Evolutionary conservation across 2,113 vertebrate genomes (phyloP).

Genomic region (Sapayoa aenigma): DNA sequence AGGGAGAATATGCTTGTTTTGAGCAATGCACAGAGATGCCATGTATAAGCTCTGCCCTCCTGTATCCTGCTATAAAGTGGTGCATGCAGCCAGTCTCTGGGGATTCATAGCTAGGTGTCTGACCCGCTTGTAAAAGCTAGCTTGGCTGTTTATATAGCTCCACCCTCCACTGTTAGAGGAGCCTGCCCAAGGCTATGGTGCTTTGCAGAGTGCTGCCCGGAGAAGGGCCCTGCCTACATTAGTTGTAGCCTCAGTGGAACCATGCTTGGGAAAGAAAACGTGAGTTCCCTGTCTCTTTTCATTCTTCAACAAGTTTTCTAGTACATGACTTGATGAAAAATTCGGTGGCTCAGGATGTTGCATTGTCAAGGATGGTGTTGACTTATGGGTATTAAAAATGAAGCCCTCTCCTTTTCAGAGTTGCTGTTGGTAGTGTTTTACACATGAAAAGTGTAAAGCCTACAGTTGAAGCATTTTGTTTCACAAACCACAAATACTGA

Average conservation of each 20-base stretch:
- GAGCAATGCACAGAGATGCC: neutral
- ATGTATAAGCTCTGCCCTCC: neutral
- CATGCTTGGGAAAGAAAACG: neutral
- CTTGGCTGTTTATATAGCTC: neutral
- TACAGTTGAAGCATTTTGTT: neutral
- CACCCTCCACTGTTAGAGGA: neutral
- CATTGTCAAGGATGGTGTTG: neutral
- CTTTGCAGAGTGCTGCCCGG: neutral
- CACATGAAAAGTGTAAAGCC: neutral
- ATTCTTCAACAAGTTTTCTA: neutral
- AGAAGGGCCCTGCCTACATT: neutral
- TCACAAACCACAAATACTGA: neutral
- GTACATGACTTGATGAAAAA: neutral
- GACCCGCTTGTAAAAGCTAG: neutral
- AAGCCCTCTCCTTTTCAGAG: neutral
- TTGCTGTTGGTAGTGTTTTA: neutral
- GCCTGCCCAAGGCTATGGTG: neutral
- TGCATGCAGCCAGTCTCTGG: neutral
- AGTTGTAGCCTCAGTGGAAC: neutral
- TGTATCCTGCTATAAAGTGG: neutral
- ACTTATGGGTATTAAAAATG: neutral
- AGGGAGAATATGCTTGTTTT: neutral
- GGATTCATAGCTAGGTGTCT: neutral
- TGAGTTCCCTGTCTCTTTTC: neutral
- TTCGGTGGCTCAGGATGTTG: neutral